Evolutionary conservation across 23 tunicate genomes (phyloP), one percentile per base, ranked within the genome.

Genomic region (Aplidium turbinatum): DNA sequence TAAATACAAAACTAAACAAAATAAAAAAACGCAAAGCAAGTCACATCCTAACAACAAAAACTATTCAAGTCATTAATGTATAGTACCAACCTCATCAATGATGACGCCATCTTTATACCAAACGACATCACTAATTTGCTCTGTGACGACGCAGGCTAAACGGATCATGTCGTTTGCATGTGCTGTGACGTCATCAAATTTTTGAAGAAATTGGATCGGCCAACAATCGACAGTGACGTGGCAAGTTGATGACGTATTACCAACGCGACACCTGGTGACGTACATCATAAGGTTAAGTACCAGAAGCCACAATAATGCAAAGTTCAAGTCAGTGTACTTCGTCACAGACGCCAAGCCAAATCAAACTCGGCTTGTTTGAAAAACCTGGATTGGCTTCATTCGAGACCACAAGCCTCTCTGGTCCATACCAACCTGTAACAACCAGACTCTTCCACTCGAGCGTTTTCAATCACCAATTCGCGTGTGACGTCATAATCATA

Each of bases 371-470:
- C n/a, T n/a, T n/a, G n/a, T n/a, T n/a, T n/a, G n/a, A n/a, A n/a
- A n/a, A n/a, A n/a, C n/a, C n/a, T n/a, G n/a, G n/a, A n/a, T n/a
- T n/a, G n/a, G n/a, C n/a, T n/a, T n/a, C n/a, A n/a, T n/a, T n/a
- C n/a, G n/a, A n/a, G n/a, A n/a, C n/a, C n/a, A n/a, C n/a, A n/a
- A n/a, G n/a, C n/a, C n/a, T n/a, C n/a, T n/a, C n/a, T n/a, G n/a
- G n/a, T n/a, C n/a, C n/a, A n/a, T n/a, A n/a, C n/a, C n/a, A n/a
- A 80, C 85, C 48, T 69, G 70, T 80, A 80, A 19, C 29, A 24
- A 13, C 85, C 85, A 21, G 31, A 45, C 6, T 80, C 85, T 24
- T 38, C 6, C 11, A 35, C 20, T 6, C 48, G 34, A 11, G 77
- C 57, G 1, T 58, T 31, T 69, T 80, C 78, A 52, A 80, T 57